Percentiles rank a stretch among this genome's conserved stretches.
phyloP scores from a whole-genome alignment of 2,888 invertebrate species.

The Pardosa pseudoannulata region DNA sequence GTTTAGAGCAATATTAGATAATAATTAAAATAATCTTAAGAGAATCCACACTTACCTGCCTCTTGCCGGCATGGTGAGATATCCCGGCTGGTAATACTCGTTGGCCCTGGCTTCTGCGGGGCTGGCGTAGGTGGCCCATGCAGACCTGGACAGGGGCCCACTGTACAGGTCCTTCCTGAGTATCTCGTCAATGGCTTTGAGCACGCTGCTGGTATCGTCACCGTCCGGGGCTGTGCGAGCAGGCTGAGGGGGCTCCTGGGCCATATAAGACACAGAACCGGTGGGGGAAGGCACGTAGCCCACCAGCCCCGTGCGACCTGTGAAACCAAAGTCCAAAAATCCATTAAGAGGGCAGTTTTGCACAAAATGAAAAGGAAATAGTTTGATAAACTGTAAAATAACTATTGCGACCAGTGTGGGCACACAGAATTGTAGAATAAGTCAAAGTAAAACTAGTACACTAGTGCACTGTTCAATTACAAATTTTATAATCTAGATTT shows the following conservation, averaged over 20 bases:
- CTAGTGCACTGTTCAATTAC: no score
- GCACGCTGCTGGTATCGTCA: slow-evolving; percentile 76
- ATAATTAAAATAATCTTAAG: no score
- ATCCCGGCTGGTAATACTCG: slow-evolving; percentile 38
- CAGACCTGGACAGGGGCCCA: slow-evolving; percentile 62
- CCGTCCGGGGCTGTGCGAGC: not conserved
- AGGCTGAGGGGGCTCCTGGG: slow-evolving; percentile 4
- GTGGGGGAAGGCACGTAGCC: slow-evolving; percentile 45
- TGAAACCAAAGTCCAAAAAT: no score
- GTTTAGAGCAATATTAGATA: no score
- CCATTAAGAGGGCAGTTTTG: no score
- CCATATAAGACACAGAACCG: slow-evolving; percentile 29
- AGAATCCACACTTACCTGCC: slow-evolving; percentile 9
- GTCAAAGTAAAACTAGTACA: no score
- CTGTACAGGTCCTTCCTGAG: slow-evolving; percentile 74
- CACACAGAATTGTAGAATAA: no score
- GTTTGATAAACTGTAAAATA: no score
- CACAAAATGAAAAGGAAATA: no score
- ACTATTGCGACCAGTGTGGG: no score
- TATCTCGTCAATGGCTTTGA: slow-evolving; percentile 79
- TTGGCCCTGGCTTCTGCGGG: slow-evolving; percentile 13
- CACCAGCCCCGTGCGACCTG: slow-evolving; percentile 36
- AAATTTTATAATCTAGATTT: no score
- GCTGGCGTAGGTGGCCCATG: slow-evolving; percentile 32
- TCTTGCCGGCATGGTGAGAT: slow-evolving; percentile 32